These are phyloP conservation scores for Dinomys branickii DNA, from an alignment of 2,113 vertebrate genomes.

Conservation along the genomic window DNA sequence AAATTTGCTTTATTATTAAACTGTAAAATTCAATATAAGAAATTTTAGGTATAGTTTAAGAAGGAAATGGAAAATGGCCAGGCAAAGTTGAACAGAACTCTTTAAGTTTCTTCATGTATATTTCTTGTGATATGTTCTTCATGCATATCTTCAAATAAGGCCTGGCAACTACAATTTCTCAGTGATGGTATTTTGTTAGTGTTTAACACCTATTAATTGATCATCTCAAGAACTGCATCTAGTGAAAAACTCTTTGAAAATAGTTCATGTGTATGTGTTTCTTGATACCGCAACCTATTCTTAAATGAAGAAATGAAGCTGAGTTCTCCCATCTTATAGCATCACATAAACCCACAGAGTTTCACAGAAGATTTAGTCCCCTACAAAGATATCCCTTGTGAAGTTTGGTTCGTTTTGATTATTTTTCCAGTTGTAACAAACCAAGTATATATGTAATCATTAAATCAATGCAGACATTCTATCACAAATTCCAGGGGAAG, in stretches of 20 bases:
- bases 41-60: not conserved
- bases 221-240: not conserved
- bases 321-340: not conserved
- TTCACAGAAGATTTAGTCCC: not conserved
- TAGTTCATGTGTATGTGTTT: not conserved
- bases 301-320: not conserved
- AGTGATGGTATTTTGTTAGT: not conserved
- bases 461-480: not conserved
- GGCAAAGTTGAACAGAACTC: not conserved
- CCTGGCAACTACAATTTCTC: not conserved
- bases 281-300: not conserved
- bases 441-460: not conserved
- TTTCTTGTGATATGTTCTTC: not conserved
- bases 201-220: not conserved
- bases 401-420: not conserved
- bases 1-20: not conserved
- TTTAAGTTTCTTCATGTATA: not conserved
- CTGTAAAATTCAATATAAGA: not conserved
- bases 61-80: not conserved
- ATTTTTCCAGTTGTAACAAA: not conserved
- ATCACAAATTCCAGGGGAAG: not conserved
- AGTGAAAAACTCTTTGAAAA: not conserved
- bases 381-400: not conserved
- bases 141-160: not conserved
- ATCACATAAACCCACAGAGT: not conserved